Evolutionary conservation across 2,113 vertebrate species (phyloP), one percentile per base, ranked within the genome.

Genomic region (Chionis minor): DNA sequence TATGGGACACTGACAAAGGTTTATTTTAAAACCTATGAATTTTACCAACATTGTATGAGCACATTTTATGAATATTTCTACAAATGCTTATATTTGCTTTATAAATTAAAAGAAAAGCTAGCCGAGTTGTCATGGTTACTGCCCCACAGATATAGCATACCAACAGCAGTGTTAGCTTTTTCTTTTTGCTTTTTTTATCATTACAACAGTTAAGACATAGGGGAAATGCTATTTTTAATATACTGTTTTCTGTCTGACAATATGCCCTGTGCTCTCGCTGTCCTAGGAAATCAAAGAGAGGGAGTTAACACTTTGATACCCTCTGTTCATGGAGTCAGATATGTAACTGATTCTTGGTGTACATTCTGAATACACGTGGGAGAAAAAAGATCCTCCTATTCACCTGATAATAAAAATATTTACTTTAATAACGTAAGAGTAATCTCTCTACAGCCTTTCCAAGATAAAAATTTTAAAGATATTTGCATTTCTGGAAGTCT

Each of bases 31-130:
- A 87, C 24, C 4, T 18, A 56, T 79, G 42, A 86, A 88, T 78
- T 40, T 65, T 96, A 84, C 58, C 12, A 24, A 78, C 5, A 4
- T 78, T 75, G 52, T 89, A 71, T 77, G 56, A 93, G 44, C n/a
- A 78, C 20, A 47, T 88, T 88, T 92, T 93, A 66, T 38, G 32
- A 85, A 61, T 82, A 77, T 66, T 82, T 94, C 55, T 92, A 80
- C 35, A 84, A 95, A 92, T 83, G 23, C 38, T 80, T 55, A 8
- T 88, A 77, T 96, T 97, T 97, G 32, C 30, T 92, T 94, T 81
- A 90, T 72, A 92, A 95, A 90, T 73, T 78, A 86, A 86, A 86
- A 63, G 32, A 84, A 88, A 95, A 86, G 4, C 30, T 77, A 63
- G 24, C 27, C 10, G 16, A 88, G 87, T 92, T 92, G 84, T 71